Evolutionary conservation across 2,113 vertebrate genomes (phyloP).

Genomic region (Nyctibius bracteatus): DNA sequence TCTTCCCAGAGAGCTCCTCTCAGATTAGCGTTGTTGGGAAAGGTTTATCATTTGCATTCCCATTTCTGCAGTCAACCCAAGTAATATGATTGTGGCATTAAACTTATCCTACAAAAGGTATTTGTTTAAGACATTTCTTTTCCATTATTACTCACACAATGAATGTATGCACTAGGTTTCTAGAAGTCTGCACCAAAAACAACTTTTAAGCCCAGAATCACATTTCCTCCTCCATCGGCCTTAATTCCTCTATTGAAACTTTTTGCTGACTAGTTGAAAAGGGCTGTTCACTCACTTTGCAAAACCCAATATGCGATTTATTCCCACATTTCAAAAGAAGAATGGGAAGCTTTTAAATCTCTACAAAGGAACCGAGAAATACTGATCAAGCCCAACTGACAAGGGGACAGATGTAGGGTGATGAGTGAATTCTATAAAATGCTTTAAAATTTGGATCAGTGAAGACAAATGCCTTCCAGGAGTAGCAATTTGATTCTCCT

Average conservation of each 20-base stretch:
- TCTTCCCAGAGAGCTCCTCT: constrained; percentile 30
- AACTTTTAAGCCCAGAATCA: constrained; percentile 62
- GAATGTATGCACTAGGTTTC: constrained; percentile 40
- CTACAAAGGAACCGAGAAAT: constrained; percentile 55
- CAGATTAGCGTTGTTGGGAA: constrained; percentile 52
- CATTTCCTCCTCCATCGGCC: constrained; percentile 36
- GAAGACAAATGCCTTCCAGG: neutral
- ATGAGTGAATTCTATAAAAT: constrained; percentile 26
- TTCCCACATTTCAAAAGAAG: constrained; percentile 64
- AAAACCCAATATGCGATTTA: constrained; percentile 61
- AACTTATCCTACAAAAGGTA: constrained; percentile 59
- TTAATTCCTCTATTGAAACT: constrained; percentile 58
- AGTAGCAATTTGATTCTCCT: neutral
- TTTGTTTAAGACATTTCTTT: constrained; percentile 51
- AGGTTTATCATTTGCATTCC: constrained; percentile 48
- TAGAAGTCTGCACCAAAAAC: constrained; percentile 53
- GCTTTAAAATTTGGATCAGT: constrained; percentile 20
- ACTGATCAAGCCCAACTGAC: constrained; percentile 43
- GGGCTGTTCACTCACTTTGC: constrained; percentile 52
- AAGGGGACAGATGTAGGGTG: constrained; percentile 36
- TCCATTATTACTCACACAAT: constrained; percentile 54
- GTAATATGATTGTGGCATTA: constrained; percentile 52
- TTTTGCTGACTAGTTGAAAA: constrained; percentile 56
- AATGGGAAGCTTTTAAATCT: constrained; percentile 58
- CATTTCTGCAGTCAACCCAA: constrained; percentile 39